Conservation (phyloP, 1,140 invertebrate species). For the Megalopta genalis region DNA sequence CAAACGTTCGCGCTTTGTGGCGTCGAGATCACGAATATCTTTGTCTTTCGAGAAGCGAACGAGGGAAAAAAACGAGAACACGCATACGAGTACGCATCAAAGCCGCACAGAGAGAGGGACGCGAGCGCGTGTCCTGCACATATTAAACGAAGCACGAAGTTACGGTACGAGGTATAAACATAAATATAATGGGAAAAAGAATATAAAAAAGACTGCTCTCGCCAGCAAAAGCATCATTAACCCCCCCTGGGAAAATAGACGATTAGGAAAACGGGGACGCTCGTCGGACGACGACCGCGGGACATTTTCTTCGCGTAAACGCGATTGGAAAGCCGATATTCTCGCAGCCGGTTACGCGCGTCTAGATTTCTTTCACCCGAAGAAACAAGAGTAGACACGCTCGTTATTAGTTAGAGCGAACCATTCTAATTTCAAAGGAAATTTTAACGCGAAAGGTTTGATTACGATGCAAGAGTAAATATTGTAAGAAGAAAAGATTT, state of each 20-base stretch:
- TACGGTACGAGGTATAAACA: constrained; percentile 8
- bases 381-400: no score
- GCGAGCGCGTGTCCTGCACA: neutral
- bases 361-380: no score
- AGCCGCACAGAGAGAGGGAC: constrained; percentile 1
- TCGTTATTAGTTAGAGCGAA: no score
- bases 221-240: constrained; percentile 33
- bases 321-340: no score
- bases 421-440: no score
- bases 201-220: constrained; percentile 56
- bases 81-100: constrained; percentile 7
- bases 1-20: constrained; percentile 22
- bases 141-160: constrained; percentile 8
- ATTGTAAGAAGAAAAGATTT: no score
- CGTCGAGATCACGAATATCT: neutral
- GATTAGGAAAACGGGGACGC: neutral
- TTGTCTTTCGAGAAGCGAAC: neutral
- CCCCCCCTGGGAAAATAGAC: constrained; percentile 28
- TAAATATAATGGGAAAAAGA: neutral
- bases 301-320: neutral
- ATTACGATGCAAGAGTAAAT: no score
- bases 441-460: no score
- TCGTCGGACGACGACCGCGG: neutral
- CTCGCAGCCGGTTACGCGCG: no score
- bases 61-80: neutral